phyloP scores from a whole-genome alignment of 2,888 invertebrate genomes.

The Amphipyra berbera region DNA sequence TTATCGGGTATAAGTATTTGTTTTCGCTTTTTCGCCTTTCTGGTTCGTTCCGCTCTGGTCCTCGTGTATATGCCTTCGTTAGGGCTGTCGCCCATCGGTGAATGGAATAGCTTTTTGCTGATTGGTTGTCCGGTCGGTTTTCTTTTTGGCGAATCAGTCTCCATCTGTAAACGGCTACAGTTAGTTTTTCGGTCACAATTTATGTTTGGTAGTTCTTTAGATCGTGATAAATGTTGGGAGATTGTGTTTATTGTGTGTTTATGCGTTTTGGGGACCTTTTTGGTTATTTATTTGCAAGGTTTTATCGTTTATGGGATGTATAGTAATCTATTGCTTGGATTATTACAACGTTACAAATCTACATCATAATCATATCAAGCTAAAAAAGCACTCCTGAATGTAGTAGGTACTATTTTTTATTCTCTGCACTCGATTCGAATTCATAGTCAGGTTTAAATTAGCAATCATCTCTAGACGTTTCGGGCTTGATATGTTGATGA shows the following conservation, averaged over 20 bases:
- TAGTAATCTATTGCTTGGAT: background rate
- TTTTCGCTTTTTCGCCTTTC: slow-evolving; percentile 74
- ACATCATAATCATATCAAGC: too few relatives aligned
- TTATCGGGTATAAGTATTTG: slow-evolving; percentile 72
- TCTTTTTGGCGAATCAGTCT: slow-evolving; percentile 78
- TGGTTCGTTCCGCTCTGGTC: slow-evolving; percentile 53
- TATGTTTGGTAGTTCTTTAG: slow-evolving; percentile 30
- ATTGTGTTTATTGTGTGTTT: slow-evolving; percentile 35
- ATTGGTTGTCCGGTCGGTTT: slow-evolving; percentile 75
- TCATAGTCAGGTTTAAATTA: too few relatives aligned
- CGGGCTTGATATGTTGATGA: too few relatives aligned
- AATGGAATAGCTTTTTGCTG: slow-evolving; percentile 82
- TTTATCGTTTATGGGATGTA: background rate
- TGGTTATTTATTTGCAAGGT: slow-evolving; percentile 6
- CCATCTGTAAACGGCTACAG: slow-evolving; percentile 73
- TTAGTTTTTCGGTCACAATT: slow-evolving; percentile 30
- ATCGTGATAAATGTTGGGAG: slow-evolving; percentile 30
- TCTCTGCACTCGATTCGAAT: too few relatives aligned
- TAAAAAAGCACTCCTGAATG: too few relatives aligned
- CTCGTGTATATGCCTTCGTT: slow-evolving; percentile 61
- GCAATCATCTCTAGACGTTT: too few relatives aligned
- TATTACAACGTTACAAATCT: too few relatives aligned
- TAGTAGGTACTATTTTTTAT: too few relatives aligned
- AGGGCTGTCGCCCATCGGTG: slow-evolving; percentile 68
- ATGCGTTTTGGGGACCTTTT: slow-evolving; percentile 15